phyloP scores from a whole-genome alignment of 1,140 invertebrate species.

The Drosophila sucinea region DNA sequence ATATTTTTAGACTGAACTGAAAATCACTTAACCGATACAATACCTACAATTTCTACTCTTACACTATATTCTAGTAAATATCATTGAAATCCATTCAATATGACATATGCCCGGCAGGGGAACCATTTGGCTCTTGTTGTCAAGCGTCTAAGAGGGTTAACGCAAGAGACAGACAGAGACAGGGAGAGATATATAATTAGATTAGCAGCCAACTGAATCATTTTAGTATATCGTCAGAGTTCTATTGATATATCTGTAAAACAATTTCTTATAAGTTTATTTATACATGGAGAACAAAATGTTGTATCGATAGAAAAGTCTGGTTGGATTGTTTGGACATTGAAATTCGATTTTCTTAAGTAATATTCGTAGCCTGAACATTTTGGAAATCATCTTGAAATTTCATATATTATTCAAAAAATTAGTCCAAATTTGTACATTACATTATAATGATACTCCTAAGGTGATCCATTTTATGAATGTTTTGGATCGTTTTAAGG shows the following conservation, averaged over 20 bases:
- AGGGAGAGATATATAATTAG: slow-evolving; percentile 1
- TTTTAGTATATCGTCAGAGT: neutral
- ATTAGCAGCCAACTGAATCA: slow-evolving; percentile 1
- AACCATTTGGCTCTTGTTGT: slow-evolving; percentile 2
- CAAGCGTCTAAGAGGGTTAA: neutral
- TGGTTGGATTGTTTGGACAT: neutral
- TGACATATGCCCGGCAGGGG: neutral
- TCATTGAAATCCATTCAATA: neutral
- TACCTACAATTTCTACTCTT: too few species aligned
- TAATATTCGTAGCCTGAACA: neutral
- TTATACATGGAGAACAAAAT: neutral
- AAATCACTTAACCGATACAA: neutral
- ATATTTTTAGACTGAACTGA: neutral
- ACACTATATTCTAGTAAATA: neutral
- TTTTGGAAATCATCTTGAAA: neutral
- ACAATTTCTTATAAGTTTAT: neutral
- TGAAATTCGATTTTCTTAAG: neutral
- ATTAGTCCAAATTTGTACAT: too few species aligned
- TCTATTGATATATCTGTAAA: slow-evolving; percentile 7
- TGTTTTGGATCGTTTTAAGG: too few species aligned
- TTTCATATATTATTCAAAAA: too few species aligned
- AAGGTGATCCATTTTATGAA: neutral
- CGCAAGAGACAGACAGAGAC: neutral
- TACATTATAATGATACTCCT: too few species aligned
- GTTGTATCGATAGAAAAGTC: neutral